Base-by-base conservation (phyloP, 2,797 vertebrate species). In the Okamejei kenojei region DNA sequence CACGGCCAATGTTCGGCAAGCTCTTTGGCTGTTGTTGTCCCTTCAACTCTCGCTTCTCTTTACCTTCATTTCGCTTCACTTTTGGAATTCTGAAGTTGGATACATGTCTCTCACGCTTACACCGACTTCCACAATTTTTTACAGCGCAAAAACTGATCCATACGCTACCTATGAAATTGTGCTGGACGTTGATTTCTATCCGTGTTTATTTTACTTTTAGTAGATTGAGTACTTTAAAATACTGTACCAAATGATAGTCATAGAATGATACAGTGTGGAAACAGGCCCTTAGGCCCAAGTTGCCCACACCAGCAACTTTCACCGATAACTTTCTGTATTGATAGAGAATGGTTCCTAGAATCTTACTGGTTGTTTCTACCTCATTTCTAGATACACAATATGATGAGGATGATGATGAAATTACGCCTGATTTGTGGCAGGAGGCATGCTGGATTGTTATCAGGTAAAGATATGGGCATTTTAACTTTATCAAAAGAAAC, bases 381-480 rank as follows among this genome's bases (percentile, higher is more conserved):
- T 63, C n/a, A 92, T 26, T 35, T 17, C 0, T 95, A 99, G 99
- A 99, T 96, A 98, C 97, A 94, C 98, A 98, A 2, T 99, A 99
- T 93, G 98, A 99, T 94, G 99, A 99, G 93, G 99, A 99, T 11
- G 99, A 99, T 61, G 99, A 99, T 95, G 99, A 99, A 95, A 99
- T 99, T 95, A 99, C 99, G 0, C 97, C 98, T 0, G 99, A 99
- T 94, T 94, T 99, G 95, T 99, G 99, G 99, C 99, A 99, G 94
- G 99, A 99, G 94, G 99, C 99, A 0, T 99, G 99, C 94, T 99
- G 99, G 99, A 99, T 99, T 93, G 98, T 99, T 79, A 99, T 99
- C 94, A 99, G 99, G 99, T 99, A 95, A 96, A 0, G n/a, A 93
- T 15, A 86, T 17, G 15, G 13, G 65, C 61, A n/a, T 15, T 0